A percentile compares a stretch with the other conserved stretches of the same genome.
phyloP scores from a whole-genome alignment of 2,888 invertebrate species.

The Schizotus pectinicornis region DNA sequence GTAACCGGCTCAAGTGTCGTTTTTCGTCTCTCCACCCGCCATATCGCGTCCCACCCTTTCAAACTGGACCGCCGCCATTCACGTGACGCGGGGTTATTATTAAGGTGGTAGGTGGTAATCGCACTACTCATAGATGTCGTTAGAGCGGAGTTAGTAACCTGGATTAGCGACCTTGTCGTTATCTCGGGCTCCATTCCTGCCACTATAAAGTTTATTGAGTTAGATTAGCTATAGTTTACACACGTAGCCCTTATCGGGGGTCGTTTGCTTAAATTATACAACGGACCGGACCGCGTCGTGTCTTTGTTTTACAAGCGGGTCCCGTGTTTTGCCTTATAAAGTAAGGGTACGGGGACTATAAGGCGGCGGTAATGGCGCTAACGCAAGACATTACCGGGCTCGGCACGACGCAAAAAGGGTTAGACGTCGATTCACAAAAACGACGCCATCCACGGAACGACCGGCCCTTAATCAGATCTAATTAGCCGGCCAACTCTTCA shows the following conservation, averaged over 20 bases:
- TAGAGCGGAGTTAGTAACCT: slow-evolving; percentile 55
- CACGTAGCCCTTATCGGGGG: slow-evolving; percentile 59
- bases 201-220: slow-evolving; percentile 62
- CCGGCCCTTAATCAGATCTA: slow-evolving; percentile 1
- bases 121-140: slow-evolving; percentile 53
- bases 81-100: slow-evolving; percentile 18
- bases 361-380: slow-evolving; percentile 48
- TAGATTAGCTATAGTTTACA: slow-evolving; percentile 61
- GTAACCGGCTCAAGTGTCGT: slow-evolving; percentile 37
- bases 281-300: slow-evolving; percentile 48
- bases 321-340: slow-evolving; percentile 51
- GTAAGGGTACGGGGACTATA: slow-evolving; percentile 44
- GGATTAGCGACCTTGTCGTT: slow-evolving; percentile 58
- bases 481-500: background rate
- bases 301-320: slow-evolving; percentile 55
- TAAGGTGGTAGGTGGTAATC: slow-evolving; percentile 37
- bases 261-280: slow-evolving; percentile 59
- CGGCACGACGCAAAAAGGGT: slow-evolving; percentile 1
- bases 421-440: slow-evolving; percentile 5
- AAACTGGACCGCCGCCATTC: slow-evolving; percentile 22
- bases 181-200: slow-evolving; percentile 59
- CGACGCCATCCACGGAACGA: slow-evolving; percentile 7
- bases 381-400: slow-evolving; percentile 43
- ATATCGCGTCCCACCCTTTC: slow-evolving; percentile 8
- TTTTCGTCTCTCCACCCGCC: slow-evolving; percentile 18